These are phyloP conservation scores for Calliopsis andreniformis DNA, from an alignment of 1,140 invertebrate species.

Conservation along the genomic window DNA sequence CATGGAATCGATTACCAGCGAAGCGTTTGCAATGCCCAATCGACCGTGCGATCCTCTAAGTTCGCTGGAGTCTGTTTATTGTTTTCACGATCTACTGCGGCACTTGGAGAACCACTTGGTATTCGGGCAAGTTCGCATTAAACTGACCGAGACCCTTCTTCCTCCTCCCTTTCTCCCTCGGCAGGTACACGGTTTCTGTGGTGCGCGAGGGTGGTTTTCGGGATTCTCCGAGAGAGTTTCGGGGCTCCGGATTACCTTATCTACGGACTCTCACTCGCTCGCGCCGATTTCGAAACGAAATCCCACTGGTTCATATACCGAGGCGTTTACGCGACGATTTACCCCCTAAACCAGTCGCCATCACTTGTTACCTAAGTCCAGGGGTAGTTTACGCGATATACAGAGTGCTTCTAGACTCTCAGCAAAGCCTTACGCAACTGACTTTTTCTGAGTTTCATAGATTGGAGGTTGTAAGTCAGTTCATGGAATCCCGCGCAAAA, in stretches of 20 bases:
- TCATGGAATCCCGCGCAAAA: too few relatives aligned
- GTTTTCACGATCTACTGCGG: slow-evolving; percentile 67
- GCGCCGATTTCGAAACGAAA: slow-evolving; percentile 70
- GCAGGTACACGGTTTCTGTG: slow-evolving; percentile 49
- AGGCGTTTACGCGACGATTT: slow-evolving; percentile 72
- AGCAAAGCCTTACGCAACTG: too few relatives aligned
- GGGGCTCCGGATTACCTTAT: slow-evolving; percentile 80
- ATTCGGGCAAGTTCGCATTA: slow-evolving; percentile 69
- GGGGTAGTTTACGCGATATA: slow-evolving; percentile 53
- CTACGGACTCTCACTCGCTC: slow-evolving; percentile 76
- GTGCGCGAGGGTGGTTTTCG: slow-evolving; percentile 36
- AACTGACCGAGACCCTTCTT: slow-evolving; percentile 47
- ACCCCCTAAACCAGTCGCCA: slow-evolving; percentile 47
- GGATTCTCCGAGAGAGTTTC: slow-evolving; percentile 71
- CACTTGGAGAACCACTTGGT: slow-evolving; percentile 24
- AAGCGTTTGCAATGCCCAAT: slow-evolving; percentile 54
- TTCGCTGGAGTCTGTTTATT: slow-evolving; percentile 73
- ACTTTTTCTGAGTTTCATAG: too few relatives aligned
- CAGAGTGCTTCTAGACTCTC: too few relatives aligned
- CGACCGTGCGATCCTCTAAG: slow-evolving; percentile 47
- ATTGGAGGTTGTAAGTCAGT: too few relatives aligned
- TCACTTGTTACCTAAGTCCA: slow-evolving; percentile 57
- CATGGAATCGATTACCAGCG: slow-evolving; percentile 27
- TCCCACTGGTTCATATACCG: slow-evolving; percentile 63
- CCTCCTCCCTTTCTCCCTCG: background rate